These are phyloP conservation scores for Lanistes nyassanus DNA, from an alignment of 1,140 invertebrate genomes.

Conservation along the genomic window DNA sequence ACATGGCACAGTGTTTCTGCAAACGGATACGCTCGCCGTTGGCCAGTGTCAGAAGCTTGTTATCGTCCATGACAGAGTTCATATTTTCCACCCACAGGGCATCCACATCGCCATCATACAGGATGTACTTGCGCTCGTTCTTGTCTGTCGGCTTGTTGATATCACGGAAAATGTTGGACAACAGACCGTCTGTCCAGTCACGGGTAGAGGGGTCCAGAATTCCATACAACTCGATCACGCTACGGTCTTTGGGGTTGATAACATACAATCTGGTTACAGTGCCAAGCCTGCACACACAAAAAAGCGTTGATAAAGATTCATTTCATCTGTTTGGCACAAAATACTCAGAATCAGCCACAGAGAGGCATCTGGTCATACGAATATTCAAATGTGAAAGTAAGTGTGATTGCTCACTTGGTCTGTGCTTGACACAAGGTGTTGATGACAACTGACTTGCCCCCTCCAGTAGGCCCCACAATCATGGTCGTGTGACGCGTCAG, in stretches of 20 bases:
- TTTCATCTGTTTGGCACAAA: neutral
- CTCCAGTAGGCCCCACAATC: constrained; percentile 90
- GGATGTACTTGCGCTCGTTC: constrained; percentile 81
- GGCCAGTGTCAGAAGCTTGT: constrained; percentile 86
- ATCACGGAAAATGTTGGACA: constrained; percentile 90
- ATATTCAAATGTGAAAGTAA: too few relatives aligned
- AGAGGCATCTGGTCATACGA: too few relatives aligned
- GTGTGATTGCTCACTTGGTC: constrained; percentile 66
- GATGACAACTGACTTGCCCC: constrained; percentile 88
- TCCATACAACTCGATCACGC: constrained; percentile 90
- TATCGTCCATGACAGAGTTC: constrained; percentile 97
- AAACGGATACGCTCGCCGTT: constrained; percentile 90
- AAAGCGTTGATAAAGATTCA: neutral
- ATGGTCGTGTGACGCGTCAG: constrained; percentile 91
- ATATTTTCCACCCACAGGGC: constrained; percentile 95
- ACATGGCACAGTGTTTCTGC: constrained; percentile 81
- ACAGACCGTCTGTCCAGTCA: constrained; percentile 91
- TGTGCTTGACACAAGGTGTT: constrained; percentile 84
- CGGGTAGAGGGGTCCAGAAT: constrained; percentile 83
- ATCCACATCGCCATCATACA: constrained; percentile 94
- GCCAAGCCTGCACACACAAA: constrained; percentile 70
- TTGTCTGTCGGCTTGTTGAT: constrained; percentile 81
- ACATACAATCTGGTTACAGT: constrained; percentile 80
- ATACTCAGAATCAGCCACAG: too few relatives aligned
- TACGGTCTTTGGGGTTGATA: constrained; percentile 84